Conservation (phyloP, 1,140 invertebrate species). For the Watersipora subatra region DNA sequence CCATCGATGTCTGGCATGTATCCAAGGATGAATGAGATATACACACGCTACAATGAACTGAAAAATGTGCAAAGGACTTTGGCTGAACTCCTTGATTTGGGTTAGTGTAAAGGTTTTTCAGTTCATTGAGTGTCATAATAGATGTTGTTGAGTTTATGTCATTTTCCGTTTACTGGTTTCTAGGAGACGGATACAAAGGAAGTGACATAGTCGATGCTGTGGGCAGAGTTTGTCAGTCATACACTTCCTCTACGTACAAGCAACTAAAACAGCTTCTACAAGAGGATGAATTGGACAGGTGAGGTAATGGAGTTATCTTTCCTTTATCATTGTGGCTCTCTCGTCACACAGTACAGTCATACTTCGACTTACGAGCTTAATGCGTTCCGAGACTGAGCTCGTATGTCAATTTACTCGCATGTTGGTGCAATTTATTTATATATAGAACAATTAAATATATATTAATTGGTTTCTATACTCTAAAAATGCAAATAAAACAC, state of each 20-base stretch:
- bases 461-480: too few relatives aligned
- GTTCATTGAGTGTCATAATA: too few relatives aligned
- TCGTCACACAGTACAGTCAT: background rate
- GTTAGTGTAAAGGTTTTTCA: constrained; percentile 15
- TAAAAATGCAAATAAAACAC: too few relatives aligned
- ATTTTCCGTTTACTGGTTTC: too few relatives aligned
- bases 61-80: constrained; percentile 33
- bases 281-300: constrained; percentile 29
- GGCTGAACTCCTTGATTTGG: constrained; percentile 23
- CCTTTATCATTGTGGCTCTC: background rate
- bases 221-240: constrained; percentile 22
- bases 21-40: constrained; percentile 34
- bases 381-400: too few relatives aligned
- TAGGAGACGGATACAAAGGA: constrained; percentile 21
- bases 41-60: constrained; percentile 27
- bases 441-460: too few relatives aligned
- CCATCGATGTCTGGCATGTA: constrained; percentile 25
- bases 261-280: constrained; percentile 30
- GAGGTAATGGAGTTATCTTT: constrained; percentile 1
- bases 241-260: constrained; percentile 24
- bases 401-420: too few relatives aligned
- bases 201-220: constrained; percentile 29
- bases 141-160: too few relatives aligned
- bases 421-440: too few relatives aligned
- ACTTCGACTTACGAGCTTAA: too few relatives aligned